These are phyloP conservation scores for Abrostola tripartita DNA, from an alignment of 2,888 invertebrate genomes.

Conservation along the genomic window DNA sequence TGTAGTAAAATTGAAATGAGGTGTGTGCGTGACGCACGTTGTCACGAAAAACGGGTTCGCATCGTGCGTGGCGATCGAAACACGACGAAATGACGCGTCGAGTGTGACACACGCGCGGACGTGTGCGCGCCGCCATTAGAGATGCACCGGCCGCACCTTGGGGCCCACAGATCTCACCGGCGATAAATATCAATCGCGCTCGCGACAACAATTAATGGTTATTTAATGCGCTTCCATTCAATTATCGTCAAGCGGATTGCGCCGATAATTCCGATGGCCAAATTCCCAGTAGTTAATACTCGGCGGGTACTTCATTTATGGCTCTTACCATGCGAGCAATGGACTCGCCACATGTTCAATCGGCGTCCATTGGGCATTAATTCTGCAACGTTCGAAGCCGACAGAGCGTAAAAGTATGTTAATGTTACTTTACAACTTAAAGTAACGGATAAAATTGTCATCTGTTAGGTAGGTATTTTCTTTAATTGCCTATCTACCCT, in stretches of 20 bases:
- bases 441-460: conserved; percentile 68
- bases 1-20: conserved; percentile 71
- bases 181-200: conserved; percentile 76
- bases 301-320: conserved; percentile 77
- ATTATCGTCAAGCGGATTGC: conserved; percentile 81
- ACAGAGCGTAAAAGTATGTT: conserved; percentile 77
- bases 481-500: conserved; percentile 61
- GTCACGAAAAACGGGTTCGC: conserved; percentile 71
- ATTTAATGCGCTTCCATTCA: conserved; percentile 83
- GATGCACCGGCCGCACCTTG: conserved; percentile 57
- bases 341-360: conserved; percentile 71
- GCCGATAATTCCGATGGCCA: conserved; percentile 78
- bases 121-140: conserved; percentile 56
- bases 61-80: conserved; percentile 62
- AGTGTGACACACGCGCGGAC: conserved; percentile 51
- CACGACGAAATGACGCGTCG: conserved; percentile 64
- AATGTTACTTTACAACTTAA: conserved; percentile 70
- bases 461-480: conserved; percentile 57
- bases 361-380: conserved; percentile 71
- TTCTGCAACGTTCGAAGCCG: conserved; percentile 75
- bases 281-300: conserved; percentile 81
- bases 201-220: conserved; percentile 81
- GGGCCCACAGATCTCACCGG: conserved; percentile 60
- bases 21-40: conserved; percentile 72
- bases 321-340: conserved; percentile 70